phyloP scores from a whole-genome alignment of 2,888 invertebrate species.

The Ennomos quercinarius region DNA sequence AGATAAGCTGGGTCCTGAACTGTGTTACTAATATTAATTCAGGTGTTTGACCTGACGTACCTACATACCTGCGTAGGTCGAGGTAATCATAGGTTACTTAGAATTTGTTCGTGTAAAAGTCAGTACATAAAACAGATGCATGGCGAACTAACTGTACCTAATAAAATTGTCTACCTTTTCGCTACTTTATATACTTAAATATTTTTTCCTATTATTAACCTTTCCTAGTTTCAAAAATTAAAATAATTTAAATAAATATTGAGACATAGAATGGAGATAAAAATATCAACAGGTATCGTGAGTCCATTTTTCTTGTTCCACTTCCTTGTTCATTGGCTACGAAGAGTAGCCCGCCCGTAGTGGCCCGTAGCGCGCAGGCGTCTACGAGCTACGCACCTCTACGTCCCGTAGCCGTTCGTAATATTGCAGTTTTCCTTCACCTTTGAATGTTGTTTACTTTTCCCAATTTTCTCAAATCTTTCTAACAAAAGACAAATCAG shows the following conservation, averaged over 20 bases:
- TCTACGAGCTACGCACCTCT: slow-evolving; percentile 70
- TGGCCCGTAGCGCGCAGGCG: slow-evolving; percentile 76
- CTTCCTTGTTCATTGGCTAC: slow-evolving; percentile 45
- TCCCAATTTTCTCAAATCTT: slow-evolving; percentile 6
- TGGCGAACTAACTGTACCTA: no score
- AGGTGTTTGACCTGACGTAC: background rate
- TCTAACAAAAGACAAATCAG: background rate
- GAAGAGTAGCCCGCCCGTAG: slow-evolving; percentile 58
- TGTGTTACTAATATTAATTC: background rate
- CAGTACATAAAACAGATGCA: no score
- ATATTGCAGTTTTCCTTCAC: slow-evolving; percentile 48
- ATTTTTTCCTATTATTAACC: no score
- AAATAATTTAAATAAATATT: background rate
- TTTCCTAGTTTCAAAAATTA: no score
- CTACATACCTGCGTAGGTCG: background rate
- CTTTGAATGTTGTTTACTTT: slow-evolving; percentile 46
- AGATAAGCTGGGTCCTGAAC: background rate
- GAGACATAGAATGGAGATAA: background rate
- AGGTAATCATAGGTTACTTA: no score
- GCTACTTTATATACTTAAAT: no score
- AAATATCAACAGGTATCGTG: slow-evolving; percentile 62
- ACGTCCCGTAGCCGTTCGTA: slow-evolving; percentile 46
- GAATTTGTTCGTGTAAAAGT: no score
- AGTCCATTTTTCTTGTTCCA: slow-evolving; percentile 31
- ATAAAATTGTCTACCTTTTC: no score